These are phyloP conservation scores for Ptilorrhoa leucosticta DNA, from an alignment of 2,113 vertebrate genomes.

Conservation along the genomic window DNA sequence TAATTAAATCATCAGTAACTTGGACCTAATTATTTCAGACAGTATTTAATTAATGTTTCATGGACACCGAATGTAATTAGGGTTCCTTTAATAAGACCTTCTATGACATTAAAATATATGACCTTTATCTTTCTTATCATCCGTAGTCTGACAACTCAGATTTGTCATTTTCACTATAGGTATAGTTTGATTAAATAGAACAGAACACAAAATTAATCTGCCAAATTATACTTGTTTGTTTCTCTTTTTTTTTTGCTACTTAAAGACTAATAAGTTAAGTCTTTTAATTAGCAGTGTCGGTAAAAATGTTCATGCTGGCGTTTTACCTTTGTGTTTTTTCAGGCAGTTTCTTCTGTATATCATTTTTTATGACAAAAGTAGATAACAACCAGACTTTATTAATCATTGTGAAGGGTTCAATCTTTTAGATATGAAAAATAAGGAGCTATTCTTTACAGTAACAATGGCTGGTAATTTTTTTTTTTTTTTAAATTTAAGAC, in stretches of 20 bases:
- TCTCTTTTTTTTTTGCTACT: slow-evolving; percentile 74
- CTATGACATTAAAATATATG: slow-evolving; percentile 92
- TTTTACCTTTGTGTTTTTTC: slow-evolving; percentile 81
- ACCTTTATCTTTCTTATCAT: slow-evolving; percentile 95
- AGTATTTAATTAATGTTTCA: slow-evolving; percentile 99
- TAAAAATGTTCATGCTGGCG: slow-evolving; percentile 68
- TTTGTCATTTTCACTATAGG: slow-evolving; percentile 90
- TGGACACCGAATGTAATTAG: slow-evolving; percentile 96
- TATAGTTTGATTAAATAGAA: slow-evolving; percentile 83
- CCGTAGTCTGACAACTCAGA: slow-evolving; percentile 83
- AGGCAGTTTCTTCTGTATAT: slow-evolving; percentile 80
- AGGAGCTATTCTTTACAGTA: slow-evolving; percentile 58
- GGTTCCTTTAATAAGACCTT: slow-evolving; percentile 93
- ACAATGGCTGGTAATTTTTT: slow-evolving; percentile 28
- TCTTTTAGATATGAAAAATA: slow-evolving; percentile 71
- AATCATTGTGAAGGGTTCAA: slow-evolving; percentile 77
- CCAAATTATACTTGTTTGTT: slow-evolving; percentile 97
- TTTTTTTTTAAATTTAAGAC: slow-evolving; percentile 10
- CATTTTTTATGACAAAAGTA: slow-evolving; percentile 81
- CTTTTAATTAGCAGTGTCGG: slow-evolving; percentile 84
- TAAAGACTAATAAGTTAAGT: slow-evolving; percentile 85
- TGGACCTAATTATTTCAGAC: slow-evolving; percentile 92
- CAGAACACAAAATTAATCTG: slow-evolving; percentile 90
- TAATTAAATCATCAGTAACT: slow-evolving; percentile 98
- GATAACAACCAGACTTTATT: slow-evolving; percentile 88